Base-by-base conservation (phyloP, 2,797 vertebrate genomes). In the Acipenser ruthenus region DNA sequence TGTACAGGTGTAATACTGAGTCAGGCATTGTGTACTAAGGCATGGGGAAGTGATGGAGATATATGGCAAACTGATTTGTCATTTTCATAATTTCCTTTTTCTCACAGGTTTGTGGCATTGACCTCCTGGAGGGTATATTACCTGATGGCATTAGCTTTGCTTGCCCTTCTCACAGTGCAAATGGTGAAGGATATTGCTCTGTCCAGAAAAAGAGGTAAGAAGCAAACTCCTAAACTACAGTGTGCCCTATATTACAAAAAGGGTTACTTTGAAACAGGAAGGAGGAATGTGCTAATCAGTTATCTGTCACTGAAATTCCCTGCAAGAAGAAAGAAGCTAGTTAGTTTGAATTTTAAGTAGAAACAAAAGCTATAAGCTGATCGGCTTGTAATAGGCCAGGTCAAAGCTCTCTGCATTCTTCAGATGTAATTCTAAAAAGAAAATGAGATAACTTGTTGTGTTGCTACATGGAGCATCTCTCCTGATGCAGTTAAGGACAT, bases 91-190 rank as follows among this genome's bases (percentile, higher is more conserved):
- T 58, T 15, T 62, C 65, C 18, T 65, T 50, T 63, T 51, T 18
- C 62, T 67, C 62, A 7, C 75, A 90, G 88, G 84, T 80, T 82
- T 18, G 79, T 82, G 69, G 82, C 83, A 65, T 76, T 81, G 71
- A 79, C 76, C 69, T 73, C 83, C 7, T 69, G 82, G 60, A 74
- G 80, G 50, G 65, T 73, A 12, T 86, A 68, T 76, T 79, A 80
- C 75, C 72, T 88, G 15, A 11, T 80, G 67, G 78, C 80, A 67
- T 1, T 82, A 67, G 69, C 79, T 62, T 60, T 88, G 73, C 70
- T 69, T 63, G 52, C 82, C 49, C 67, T 82, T 73, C 78, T 86
- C 12, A 56, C 80, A 68, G 69, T 50, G 48, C 77, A 76, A 50
- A 74, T 77, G 6, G 13, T 70, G 66, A 79, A 70, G 71, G 82